These are phyloP conservation scores for Drosophila ochracea DNA, from an alignment of 2,888 invertebrate species.

Conservation along the genomic window DNA sequence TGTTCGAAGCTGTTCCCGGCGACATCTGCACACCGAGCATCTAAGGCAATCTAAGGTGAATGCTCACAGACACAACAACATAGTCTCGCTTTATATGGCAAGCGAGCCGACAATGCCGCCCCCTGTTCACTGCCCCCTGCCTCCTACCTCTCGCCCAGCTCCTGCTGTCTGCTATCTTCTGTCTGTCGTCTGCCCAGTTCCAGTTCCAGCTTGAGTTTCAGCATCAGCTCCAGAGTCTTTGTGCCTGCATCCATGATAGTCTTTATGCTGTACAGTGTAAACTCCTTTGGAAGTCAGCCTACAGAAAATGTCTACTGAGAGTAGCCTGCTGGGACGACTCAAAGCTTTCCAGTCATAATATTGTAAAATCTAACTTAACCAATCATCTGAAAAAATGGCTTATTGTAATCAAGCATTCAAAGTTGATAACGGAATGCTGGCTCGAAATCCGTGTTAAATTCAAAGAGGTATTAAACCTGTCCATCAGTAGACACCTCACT, in stretches of 20 bases:
- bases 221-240: slow-evolving; percentile 7
- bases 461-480: not conserved
- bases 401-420: not conserved
- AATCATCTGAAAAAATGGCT: no score
- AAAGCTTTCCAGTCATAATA: not conserved
- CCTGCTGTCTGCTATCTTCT: slow-evolving; percentile 1
- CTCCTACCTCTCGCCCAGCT: slow-evolving; percentile 8
- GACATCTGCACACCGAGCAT: slow-evolving; percentile 64
- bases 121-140: not conserved
- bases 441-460: not conserved
- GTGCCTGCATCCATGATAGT: slow-evolving; percentile 17
- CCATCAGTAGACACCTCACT: not conserved
- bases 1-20: slow-evolving; percentile 42
- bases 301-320: not conserved
- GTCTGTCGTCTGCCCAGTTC: slow-evolving; percentile 2
- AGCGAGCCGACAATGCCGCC: slow-evolving; percentile 62
- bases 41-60: slow-evolving; percentile 55
- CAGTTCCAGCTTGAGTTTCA: not conserved
- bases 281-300: not conserved
- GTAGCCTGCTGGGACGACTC: not conserved
- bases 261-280: slow-evolving; percentile 5
- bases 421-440: not conserved
- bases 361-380: no score
- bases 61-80: slow-evolving; percentile 42
- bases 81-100: slow-evolving; percentile 68